Evolutionary conservation across 2,888 invertebrate genomes (phyloP).

Genomic region (Hirtodrosophila duncani): DNA sequence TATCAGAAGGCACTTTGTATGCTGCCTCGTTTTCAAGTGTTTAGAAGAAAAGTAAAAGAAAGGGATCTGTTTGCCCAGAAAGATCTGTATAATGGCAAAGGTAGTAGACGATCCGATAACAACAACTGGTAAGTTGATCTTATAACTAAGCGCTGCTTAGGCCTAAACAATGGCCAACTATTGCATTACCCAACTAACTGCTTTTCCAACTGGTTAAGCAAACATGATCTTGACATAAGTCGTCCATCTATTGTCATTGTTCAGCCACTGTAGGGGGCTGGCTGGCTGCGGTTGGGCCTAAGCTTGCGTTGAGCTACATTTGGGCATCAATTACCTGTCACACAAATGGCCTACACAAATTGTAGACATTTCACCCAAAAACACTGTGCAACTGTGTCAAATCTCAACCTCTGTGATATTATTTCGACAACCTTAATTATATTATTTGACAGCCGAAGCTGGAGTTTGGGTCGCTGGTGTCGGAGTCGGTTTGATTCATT

Average conservation of each 20-base stretch:
- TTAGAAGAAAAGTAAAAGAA: no score
- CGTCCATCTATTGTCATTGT: no score
- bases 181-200: conserved; percentile 42
- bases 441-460: conserved; percentile 55
- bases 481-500: no score
- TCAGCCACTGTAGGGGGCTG: conserved; percentile 57
- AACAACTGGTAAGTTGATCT: conserved; percentile 12
- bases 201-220: conserved; percentile 71
- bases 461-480: conserved; percentile 24
- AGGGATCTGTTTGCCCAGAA: neutral
- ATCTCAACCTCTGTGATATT: conserved; percentile 40
- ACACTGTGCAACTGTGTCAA: conserved; percentile 68
- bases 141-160: conserved; percentile 50
- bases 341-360: conserved; percentile 59
- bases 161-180: conserved; percentile 50
- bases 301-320: conserved; percentile 41
- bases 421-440: conserved; percentile 63
- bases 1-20: conserved; percentile 23
- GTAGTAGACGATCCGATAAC: conserved; percentile 34
- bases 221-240: conserved; percentile 74
- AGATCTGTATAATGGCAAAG: neutral
- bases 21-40: no score
- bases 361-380: conserved; percentile 60
- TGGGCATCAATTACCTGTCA: conserved; percentile 70
- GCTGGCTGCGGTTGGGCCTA: conserved; percentile 37